Evolutionary conservation across 2,888 invertebrate species (phyloP), one percentile per base, ranked within the genome.

Genomic region (Agrotis segetum): DNA sequence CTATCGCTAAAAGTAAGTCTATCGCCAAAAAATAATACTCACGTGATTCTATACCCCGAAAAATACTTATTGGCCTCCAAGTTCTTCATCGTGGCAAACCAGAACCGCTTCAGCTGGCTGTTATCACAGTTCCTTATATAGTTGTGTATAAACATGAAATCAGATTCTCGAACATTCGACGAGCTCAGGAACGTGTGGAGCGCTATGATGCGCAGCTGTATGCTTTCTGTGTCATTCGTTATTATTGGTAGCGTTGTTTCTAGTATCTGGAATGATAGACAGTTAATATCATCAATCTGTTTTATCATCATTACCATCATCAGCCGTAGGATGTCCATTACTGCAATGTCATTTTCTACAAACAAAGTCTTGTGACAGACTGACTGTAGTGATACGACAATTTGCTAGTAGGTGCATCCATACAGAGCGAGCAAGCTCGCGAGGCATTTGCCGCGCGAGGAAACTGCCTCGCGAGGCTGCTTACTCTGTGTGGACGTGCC

Each of bases 41-140:
- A 98, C 98, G 97, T 95, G 50, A 97, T 95, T 72, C 96, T 95
- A 85, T 97, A 98, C 72, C 97, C 97, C 0, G 97, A 97, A 86
- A 97, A 97, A 2, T 90, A 89, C 68, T 97, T 97, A 0, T 97
- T 97, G 56, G 96, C 96, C 67, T 97, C 97, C 87, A 98, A 93
- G 67, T 97, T 97, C 76, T 97, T 97, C 44, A 98, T 93, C 0
- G 97, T 97, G 0, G 97, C 97, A 74, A 97, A 97, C 95, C 97
- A 98, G 90, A 97, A 98, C 80, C 97, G 96, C 78, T 97, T 97
- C 78, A 98, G 92, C 85, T 98, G 97, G 7, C 96, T 96, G 85
- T 96, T 97, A 0, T 96, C 96, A 75, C 97, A 97, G 14, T 93
- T 94, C 81, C 96, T 96, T 85, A 98, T 97, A 79, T 97, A 97